Base-by-base conservation (phyloP, 2,797 vertebrate species). In the Fundulus diaphanus region DNA sequence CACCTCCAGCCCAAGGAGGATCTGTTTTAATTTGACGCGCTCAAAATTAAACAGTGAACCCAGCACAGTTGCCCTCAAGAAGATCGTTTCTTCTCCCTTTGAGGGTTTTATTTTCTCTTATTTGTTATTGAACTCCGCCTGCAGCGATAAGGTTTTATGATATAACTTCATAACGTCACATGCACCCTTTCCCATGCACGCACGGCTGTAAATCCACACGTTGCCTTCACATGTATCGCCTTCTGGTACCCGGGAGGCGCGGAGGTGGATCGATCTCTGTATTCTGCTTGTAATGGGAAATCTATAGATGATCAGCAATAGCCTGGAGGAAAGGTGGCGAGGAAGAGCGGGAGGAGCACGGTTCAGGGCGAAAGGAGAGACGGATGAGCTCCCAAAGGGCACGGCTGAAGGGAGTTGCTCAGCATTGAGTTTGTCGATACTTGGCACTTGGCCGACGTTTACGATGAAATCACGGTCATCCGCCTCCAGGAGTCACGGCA, bases 231-330 rank as follows among this genome's bases (percentile, higher is more conserved):
- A 66, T 16, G 92, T 84, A 86, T 91, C 88, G 80, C 76, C 78
- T 72, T 78, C 78, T 49, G 40, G 70, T 69, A 66, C 81, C 88
- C 85, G 61, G 3, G 59, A 73, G 59, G 57, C 18, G 54, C 72
- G 44, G 78, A 42, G 72, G 83, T 77, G 52, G 86, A 94, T 94
- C 93, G 85, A 92, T 93, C 85, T 71, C 72, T 82, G 84, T 92
- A 89, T 92, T 89, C 85, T 78, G 70, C 77, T 81, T 87, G 78
- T 91, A 94, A 94, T 91, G 90, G 90, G 85, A 88, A 93, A 93
- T 94, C 93, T 67, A 94, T 93, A 81, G 75, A 80, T 89, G 85
- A 91, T 90, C 84, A 87, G 82, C 82, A 78, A 63, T 75, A 81
- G 82, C 87, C 69, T 40, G 44, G 44, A 82, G 77, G 61, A 46